A percentile compares a stretch with the other conserved stretches of the same genome.
Evolutionary conservation across 2,888 invertebrate species (phyloP).

Genomic region (Plagodis dolabraria): DNA sequence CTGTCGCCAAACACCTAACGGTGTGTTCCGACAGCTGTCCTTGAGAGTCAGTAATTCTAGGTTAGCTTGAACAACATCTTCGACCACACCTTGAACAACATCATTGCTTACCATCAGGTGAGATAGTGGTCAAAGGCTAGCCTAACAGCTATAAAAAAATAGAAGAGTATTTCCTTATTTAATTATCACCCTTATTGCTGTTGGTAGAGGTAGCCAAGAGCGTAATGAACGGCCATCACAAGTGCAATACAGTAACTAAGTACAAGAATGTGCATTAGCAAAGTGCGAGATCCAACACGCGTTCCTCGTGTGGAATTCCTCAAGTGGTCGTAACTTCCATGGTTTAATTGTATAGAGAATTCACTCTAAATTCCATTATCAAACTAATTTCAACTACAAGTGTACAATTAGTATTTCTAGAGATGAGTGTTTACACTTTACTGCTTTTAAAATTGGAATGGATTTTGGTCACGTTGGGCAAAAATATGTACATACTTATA

Average conservation of each 20-base stretch:
- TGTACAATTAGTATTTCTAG: background rate
- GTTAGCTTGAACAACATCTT: too few species aligned
- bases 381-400: constrained; percentile 6
- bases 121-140: too few species aligned
- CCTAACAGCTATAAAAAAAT: too few species aligned
- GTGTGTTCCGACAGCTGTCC: too few species aligned
- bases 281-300: constrained; percentile 1
- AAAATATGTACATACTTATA: constrained; percentile 8
- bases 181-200: background rate
- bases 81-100: too few species aligned
- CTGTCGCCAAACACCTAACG: too few species aligned
- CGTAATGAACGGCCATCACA: constrained; percentile 1
- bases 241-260: background rate
- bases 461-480: constrained; percentile 6
- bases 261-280: constrained; percentile 12
- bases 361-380: constrained; percentile 19
- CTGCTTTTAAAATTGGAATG: constrained; percentile 8
- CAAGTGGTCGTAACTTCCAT: constrained; percentile 17
- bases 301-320: constrained; percentile 16
- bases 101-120: too few species aligned
- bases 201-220: background rate
- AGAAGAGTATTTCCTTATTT: background rate
- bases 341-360: constrained; percentile 10
- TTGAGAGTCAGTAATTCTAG: too few species aligned
- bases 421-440: background rate